A percentile compares a stretch with the other conserved stretches of the same genome.
Evolutionary conservation across 2,113 vertebrate species (phyloP).

Genomic region (Vulpes vulpes): DNA sequence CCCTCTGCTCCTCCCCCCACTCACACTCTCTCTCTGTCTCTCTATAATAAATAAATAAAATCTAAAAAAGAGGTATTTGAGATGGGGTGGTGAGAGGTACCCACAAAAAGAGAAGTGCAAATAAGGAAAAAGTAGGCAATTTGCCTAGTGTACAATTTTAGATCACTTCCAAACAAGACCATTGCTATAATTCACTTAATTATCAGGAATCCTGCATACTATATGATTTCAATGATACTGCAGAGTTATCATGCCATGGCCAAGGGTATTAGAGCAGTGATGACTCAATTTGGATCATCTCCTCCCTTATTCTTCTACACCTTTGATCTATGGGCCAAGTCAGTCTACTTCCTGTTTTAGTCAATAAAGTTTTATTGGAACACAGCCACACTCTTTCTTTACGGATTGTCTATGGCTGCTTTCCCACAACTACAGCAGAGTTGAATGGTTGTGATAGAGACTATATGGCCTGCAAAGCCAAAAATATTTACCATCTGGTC

Average conservation of each 20-base stretch:
- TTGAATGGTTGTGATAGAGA: slow-evolving; percentile 66
- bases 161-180: not conserved
- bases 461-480: slow-evolving; percentile 69
- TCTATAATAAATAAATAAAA: not conserved
- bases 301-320: not conserved
- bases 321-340: slow-evolving; percentile 38
- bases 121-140: not conserved
- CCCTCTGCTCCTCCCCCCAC: not conserved
- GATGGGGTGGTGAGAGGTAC: not conserved
- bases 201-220: not conserved
- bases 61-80: not conserved
- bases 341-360: slow-evolving; percentile 63
- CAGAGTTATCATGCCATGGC: not conserved
- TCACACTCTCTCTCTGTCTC: not conserved
- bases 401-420: slow-evolving; percentile 66
- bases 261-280: not conserved
- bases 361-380: slow-evolving; percentile 82
- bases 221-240: not conserved
- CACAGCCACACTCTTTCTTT: slow-evolving; percentile 63
- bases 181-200: not conserved
- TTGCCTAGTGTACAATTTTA: not conserved
- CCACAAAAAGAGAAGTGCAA: not conserved
- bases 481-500: slow-evolving; percentile 80
- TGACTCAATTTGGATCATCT: slow-evolving; percentile 11
- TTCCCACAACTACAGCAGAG: slow-evolving; percentile 64